Base-by-base conservation (phyloP, 1,140 invertebrate genomes). In the Papilio xuthus region DNA sequence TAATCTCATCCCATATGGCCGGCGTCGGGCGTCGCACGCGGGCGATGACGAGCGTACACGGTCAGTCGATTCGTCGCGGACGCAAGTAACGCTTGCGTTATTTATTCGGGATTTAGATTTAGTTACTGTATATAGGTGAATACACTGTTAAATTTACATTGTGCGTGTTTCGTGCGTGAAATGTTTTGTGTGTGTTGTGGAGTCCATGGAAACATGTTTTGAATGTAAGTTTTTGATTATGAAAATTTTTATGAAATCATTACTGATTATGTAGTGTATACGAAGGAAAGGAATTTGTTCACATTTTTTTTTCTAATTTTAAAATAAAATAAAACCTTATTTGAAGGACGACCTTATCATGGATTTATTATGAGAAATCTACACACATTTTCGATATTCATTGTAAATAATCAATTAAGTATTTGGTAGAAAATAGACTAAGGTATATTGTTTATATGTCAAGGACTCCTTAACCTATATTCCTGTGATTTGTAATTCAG, bases 391-490 rank as follows among this genome's bases (percentile, higher is more conserved):
- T 77, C 50, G 15, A 60, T 56, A 20, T 56, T 56, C 23, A 60
- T 28, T 72, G 71, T 71, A 80, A 78, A 79, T 63, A 56, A 78
- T 60, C 71, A 50, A 47, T 26, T 70, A 71, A 10, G 56, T 60
- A 60, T 60, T 60, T 26, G 56, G 23, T 26, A 50, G 42, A 60
- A 71, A 79, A 72, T 53, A 71, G 41, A 73, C 37, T 28, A 28
- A 74, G 47, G n/a, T 50, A 53, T 67, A 2, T 50, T 23, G 9
- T 67, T 72, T 53, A 67, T 80, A 63, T 84, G 86, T 87, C 89
- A 90, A 91, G 89, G 89, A 73, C 84, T 79, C 83, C 13, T 79
- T 90, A 85, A 88, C 86, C 89, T 73, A 88, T 88, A 88, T 91
- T 85, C 72, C 32, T 13, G 42, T 56, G 47, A 78, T 74, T 79